Percentiles rank a stretch among this genome's conserved stretches.
These are phyloP conservation scores for Drosophila planitibia DNA, from an alignment of 2,888 invertebrate species.

Conservation along the genomic window DNA sequence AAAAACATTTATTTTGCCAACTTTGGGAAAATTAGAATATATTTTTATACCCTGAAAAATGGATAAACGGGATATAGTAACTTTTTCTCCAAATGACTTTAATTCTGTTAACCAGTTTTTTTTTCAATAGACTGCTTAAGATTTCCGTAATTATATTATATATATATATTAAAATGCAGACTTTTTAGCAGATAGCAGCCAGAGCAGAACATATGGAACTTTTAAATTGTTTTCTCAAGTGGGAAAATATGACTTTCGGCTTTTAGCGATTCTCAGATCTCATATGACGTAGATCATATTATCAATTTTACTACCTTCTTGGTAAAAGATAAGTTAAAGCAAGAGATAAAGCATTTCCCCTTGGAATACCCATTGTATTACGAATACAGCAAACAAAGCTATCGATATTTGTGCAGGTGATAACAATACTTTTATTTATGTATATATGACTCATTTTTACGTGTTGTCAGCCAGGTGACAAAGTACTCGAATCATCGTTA, in stretches of 20 bases:
- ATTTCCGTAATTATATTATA: slow-evolving; percentile 15
- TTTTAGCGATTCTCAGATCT: background rate
- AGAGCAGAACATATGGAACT: background rate
- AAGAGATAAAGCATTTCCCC: no score
- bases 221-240: background rate
- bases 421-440: background rate
- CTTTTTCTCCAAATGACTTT: background rate
- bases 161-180: background rate
- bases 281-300: background rate
- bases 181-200: accelerated
- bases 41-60: slow-evolving; percentile 18
- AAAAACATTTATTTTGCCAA: background rate
- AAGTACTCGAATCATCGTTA: background rate
- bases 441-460: background rate
- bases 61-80: background rate
- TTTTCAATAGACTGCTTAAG: background rate
- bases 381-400: background rate
- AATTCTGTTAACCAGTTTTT: background rate
- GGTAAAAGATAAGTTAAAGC: background rate
- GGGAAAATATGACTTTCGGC: background rate
- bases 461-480: background rate
- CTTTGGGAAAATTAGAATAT: slow-evolving; percentile 12
- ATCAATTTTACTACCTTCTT: background rate
- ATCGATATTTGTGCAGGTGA: slow-evolving; percentile 6
- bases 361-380: background rate